Base-by-base conservation (phyloP, 2,113 vertebrate genomes). In the Sinosuthora webbiana region DNA sequence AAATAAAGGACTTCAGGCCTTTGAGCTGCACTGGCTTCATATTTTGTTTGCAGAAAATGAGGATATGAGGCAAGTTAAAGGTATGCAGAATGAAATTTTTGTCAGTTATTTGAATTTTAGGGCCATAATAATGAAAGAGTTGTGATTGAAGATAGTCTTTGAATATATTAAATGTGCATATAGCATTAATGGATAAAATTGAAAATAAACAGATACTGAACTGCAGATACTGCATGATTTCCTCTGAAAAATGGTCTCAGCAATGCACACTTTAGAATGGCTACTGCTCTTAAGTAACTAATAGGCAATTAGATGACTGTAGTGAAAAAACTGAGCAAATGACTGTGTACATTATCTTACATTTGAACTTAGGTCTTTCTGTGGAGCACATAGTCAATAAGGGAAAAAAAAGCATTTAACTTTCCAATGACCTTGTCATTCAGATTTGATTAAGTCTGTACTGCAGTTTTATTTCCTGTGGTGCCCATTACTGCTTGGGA, bases 381-480 rank as follows among this genome's bases (percentile, higher is more conserved):
- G 86, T 92, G 63, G 37, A 78, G 45, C 6, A 44, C 1, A 5
- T 55, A 80, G 49, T 37, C 89, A 64, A 69, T 93, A 91, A 52
- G 22, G 62, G 11, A 5, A 53, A 90, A 90, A 79, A 95, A 93
- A 63, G 12, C 55, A 93, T 94, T 96, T 97, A 96, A 96, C 95
- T 97, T 97, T 97, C 91, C 85, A 96, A 82, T 77, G 95, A 97
- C 96, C 94, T 97, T 98, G 95, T 92, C 91, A 94, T 95, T 97
- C 88, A 65, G 53, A 90, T 96, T 93, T 97, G 68, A 97, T 97
- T 98, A 96, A 96, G 93, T 91, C 69, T 60, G 14, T 92, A 90
- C 59, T 70, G 88, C 42, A 93, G 49, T 85, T 96, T 95, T 97
- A 96, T 90, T 96, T 98, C 96, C 92, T 95, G 68, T 87, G 90